Base-by-base conservation (phyloP, 2,888 invertebrate species). In the Lottia gigantea region DNA sequence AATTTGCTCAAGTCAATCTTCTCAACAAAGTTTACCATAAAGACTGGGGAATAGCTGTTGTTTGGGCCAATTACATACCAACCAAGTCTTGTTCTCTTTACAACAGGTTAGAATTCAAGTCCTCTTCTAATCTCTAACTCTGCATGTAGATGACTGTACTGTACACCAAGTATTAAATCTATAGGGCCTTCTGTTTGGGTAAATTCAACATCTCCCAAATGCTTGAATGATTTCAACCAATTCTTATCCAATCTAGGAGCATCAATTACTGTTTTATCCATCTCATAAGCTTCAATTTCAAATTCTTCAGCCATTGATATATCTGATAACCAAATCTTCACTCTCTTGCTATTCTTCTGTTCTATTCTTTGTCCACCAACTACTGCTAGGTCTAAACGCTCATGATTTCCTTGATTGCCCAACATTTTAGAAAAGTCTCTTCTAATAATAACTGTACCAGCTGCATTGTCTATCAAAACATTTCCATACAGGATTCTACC, bases 41-140 rank as follows among this genome's bases (percentile, higher is more conserved):
- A 64, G 11, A 63, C 62, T 19, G 67, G n/a, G 8, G 68, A 12
- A 23, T 67, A 25, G 11, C 19, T 67, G 15, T 68, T 46, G 46
- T 71, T 68, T 26, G 68, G 19, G 25, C 68, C 71, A n/a, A 71
- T 68, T 14, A 61, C 65, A 61, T 62, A 55, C 71, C 71, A 71
- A 16, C 71, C 71, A 55, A 71, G 49, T 14, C 25, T 64, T 15
- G 71, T 71, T 3, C 55, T 26, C 61, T 67, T 71, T 6, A 40
- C 71, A 1, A 67, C 55, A 3, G 71, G 71, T 55, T 71, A 68
- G 40, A 65, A 71, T 14, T 47, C 67, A 15, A 31, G 25, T 3
- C 71, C 67, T 46, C 62, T 15, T 7, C 67, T 23, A 3, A 47
- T 47, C 64, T 67, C 71, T 11, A 49, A n/a, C 40, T 67, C 71